Conservation (phyloP, 2,888 invertebrate genomes). For the Hydropsyche betteni region DNA sequence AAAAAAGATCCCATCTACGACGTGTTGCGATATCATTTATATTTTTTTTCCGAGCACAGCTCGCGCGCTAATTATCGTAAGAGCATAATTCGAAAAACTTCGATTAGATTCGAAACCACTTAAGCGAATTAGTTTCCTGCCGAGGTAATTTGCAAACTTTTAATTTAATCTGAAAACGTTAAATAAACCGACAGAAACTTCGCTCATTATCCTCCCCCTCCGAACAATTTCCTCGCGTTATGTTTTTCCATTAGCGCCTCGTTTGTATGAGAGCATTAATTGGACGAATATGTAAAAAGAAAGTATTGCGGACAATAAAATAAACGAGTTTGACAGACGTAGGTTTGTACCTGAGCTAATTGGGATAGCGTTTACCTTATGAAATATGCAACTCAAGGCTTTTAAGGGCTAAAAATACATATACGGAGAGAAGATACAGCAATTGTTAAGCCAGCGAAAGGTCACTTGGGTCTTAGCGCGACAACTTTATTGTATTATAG, state of each 20-base stretch:
- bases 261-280: no score
- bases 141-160: slow-evolving; percentile 6
- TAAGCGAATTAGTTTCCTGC: background rate
- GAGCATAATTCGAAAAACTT: background rate
- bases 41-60: background rate
- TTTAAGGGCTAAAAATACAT: slow-evolving; percentile 14
- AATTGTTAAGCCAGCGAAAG: slow-evolving; percentile 16
- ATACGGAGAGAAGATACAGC: slow-evolving; percentile 6
- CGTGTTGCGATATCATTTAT: no score
- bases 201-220: background rate
- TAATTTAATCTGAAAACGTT: slow-evolving; percentile 9
- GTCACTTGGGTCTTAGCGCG: slow-evolving; percentile 23
- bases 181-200: slow-evolving; percentile 4
- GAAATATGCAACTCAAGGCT: slow-evolving; percentile 29
- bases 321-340: no score
- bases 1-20: no score
- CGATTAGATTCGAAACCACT: slow-evolving; percentile 15
- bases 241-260: background rate
- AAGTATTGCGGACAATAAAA: no score
- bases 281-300: no score
- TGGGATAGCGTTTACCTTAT: no score
- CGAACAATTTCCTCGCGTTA: slow-evolving; percentile 13
- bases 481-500: slow-evolving; percentile 18
- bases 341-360: no score
- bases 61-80: slow-evolving; percentile 3